Base-by-base conservation (phyloP, 2,113 vertebrate species). In the Daubentonia madagascariensis region DNA sequence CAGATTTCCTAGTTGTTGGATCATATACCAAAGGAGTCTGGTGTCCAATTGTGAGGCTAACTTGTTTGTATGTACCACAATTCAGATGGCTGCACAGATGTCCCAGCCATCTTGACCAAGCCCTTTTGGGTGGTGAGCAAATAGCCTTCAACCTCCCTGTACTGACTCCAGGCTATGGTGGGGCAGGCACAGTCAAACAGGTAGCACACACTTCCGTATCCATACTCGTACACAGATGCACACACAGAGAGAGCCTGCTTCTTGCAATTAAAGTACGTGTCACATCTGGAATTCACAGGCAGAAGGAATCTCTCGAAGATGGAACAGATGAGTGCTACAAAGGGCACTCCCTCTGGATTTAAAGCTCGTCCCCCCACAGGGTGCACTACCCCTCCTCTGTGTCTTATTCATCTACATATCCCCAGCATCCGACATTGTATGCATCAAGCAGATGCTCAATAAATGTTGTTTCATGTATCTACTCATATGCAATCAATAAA, bases 211-310 rank as follows among this genome's bases (percentile, higher is more conserved):
- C 25, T 20, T 32, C 45, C n/a, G 75, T 1, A 79, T 14, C 18
- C 72, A 85, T 25, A 37, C n/a, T 75, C 28, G 61, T 12, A 87
- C 9, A 81, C 9, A 78, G 20, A 85, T 8, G 70, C 1, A 40
- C 37, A 61, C 50, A 63, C 5, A 92, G 1, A 95, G 20, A 75
- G 52, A 83, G 6, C 13, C 17, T 48, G 59, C 70, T 63, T 94
- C 23, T 92, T 94, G 20, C 22, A 70, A 72, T 75, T 75, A 92
- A 94, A 93, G 73, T 90, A 81, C 6, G 97, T 57, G 45, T 76
- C 75, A 90, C 16, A 85, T n/a, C 14, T 80, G 67, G 67, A 93
- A 84, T 54, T 76, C 35, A 92, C 89, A 48, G 79, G 17, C 25
- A 90, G 11, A 81, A 68, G 16, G 35, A 59, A 16, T 81, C n/a